Base-by-base conservation (phyloP, 2,113 vertebrate genomes). In the Myiozetetes cayanensis region DNA sequence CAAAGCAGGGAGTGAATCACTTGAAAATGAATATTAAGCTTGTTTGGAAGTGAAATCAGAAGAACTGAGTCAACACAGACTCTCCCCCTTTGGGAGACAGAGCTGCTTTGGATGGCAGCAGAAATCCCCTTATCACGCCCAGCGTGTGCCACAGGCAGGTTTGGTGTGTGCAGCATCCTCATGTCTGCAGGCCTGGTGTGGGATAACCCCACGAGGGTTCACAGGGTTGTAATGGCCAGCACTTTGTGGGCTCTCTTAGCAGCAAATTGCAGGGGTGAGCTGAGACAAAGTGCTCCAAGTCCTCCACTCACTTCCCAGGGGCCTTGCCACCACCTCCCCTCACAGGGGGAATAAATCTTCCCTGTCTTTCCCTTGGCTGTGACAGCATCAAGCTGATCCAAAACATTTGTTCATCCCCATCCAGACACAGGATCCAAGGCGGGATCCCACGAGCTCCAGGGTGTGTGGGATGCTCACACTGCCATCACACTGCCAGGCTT, bases 11-110 rank as follows among this genome's bases (percentile, higher is more conserved):
- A 83, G 82, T 83, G 92, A 91, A 93, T 91, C 81, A 92, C 80
- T 89, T 84, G 85, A 91, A 96, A 96, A 96, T 96, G 82, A 91
- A 94, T 91, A 94, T 95, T 96, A 87, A 97, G 93, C 72, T 91
- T 15, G 8, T 85, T 92, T 90, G 66, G 83, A 96, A 97, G 93
- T 31, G 46, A 85, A 78, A 71, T 15, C 31, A 39, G 83, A 91
- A 75, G 87, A 88, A 77, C 33, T 28, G 68, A 82, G 47, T 43
- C 37, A 65, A 27, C 25, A 43, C 46, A 71, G 83, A 37, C 44
- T 65, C 25, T 47, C 37, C 8, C 56, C 81, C 71, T 31, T 15
- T 39, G 74, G 6, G 76, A 96, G 86, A 58, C 41, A 25, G 78
- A 68, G 56, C 82, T 92, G 89, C 94, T 63, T 35, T 65, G 93